Base-by-base conservation (phyloP, 2,888 invertebrate genomes). In the Ophonus ardosiacus region DNA sequence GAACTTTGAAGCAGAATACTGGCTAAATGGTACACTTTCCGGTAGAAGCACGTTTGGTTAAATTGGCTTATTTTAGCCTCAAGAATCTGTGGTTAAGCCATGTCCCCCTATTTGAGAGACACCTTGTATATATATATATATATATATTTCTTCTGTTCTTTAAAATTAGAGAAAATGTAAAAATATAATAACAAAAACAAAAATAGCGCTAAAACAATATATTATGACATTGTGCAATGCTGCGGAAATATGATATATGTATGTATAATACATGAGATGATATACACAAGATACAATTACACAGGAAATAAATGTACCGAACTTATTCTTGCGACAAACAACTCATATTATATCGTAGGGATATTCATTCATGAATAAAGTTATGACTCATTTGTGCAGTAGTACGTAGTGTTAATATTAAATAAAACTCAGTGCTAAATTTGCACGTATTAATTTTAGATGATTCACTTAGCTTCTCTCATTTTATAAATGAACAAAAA, bases 401-500 rank as follows among this genome's bases (percentile, higher is more conserved):
- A 68, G 15, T 38, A 68, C 21, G 59, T 21, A 63, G 10, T 68
- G 24, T n/a, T 31, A 68, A 68, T 31, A 74, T 74, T 74, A 74
- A 74, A 40, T 38, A 68, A 43, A 43, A 74, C 17, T 71, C 71
- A 78, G 24, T n/a, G 51, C 51, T 7, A 76, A 76, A 76, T 76
- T 76, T 31, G 24, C 24, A 10, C n/a, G n/a, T 78, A 78, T 57
- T 43, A 78, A 78, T 74, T 74, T 74, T 24, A 51, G 51, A 10
- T 74, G 57, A 78, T 78, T 56, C 57, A 78, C 40, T 21, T 51
- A 43, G 24, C 8, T 21, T 3, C 24, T 18, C 21, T 18, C 57
- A 57, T 56, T 78, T 78, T 57, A 31, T 56, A 57, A 24, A 78
- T 78, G 56, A 78, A 57, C 40, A 78, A 57, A 57, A 78, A 78